Evolutionary conservation across 2,797 vertebrate genomes (phyloP).

Genomic region (Hyperoplus lanceolatus): DNA sequence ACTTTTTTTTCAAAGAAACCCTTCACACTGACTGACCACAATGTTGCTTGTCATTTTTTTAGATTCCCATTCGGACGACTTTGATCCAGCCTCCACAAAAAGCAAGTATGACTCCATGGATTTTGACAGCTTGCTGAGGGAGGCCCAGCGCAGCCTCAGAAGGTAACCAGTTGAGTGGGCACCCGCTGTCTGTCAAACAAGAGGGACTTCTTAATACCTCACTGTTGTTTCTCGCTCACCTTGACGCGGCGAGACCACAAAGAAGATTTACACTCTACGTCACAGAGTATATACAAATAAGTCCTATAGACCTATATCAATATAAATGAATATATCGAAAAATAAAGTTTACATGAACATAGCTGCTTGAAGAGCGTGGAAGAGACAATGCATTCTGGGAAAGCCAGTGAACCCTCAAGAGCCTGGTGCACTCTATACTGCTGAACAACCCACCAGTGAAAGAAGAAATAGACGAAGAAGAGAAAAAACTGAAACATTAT

Average conservation of each 20-base stretch:
- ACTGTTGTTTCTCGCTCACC: conserved; percentile 88
- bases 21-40: conserved; percentile 42
- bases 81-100: conserved; percentile 98
- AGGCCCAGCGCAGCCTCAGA: conserved; percentile 97
- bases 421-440: conserved; percentile 80
- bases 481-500: conserved; percentile 65
- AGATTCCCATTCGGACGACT: conserved; percentile 99
- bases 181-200: conserved; percentile 75
- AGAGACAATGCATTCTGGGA: conserved; percentile 85
- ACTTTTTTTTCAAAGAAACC: conserved; percentile 18
- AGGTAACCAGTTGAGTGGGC: conserved; percentile 92
- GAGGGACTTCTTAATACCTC: conserved; percentile 93
- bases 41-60: conserved; percentile 40
- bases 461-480: conserved; percentile 58
- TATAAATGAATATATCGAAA: conserved; percentile 82
- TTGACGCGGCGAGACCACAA: conserved; percentile 88
- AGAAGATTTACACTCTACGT: conserved; percentile 93
- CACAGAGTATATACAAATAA: conserved; percentile 81
- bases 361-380: conserved; percentile 93
- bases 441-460: conserved; percentile 75
- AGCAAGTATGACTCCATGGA: conserved; percentile 99
- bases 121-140: conserved; percentile 99
- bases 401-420: conserved; percentile 82
- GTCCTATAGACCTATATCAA: conserved; percentile 79
- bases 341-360: conserved; percentile 98